A percentile compares a stretch with the other conserved stretches of the same genome.
These are phyloP conservation scores for Petroica traversi DNA, from an alignment of 2,113 vertebrate genomes.

Conservation along the genomic window DNA sequence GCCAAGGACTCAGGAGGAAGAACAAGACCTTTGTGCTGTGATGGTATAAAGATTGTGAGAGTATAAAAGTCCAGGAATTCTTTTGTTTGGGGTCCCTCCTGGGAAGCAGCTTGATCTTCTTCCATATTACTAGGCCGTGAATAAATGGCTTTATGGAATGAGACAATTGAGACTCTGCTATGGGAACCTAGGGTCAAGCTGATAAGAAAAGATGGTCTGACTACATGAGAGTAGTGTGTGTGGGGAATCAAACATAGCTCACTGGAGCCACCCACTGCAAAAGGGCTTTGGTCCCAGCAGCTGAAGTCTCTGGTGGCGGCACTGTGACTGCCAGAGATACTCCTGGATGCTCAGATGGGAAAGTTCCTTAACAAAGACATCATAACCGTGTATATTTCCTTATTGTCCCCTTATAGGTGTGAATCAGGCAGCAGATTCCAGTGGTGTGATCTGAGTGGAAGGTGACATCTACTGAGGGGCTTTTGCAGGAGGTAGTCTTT, in stretches of 20 bases:
- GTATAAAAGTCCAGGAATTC: background rate
- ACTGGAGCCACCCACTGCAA: background rate
- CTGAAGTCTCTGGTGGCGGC: background rate
- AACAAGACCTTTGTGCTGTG: background rate
- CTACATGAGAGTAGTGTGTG: background rate
- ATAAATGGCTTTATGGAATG: background rate
- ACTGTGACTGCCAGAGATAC: background rate
- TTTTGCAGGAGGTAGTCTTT: background rate
- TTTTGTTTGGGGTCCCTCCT: background rate
- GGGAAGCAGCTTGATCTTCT: background rate
- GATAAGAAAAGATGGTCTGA: background rate
- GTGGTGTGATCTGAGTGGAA: background rate
- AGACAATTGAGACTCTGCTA: background rate
- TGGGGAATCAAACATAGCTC: fast-evolving
- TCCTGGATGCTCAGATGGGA: background rate
- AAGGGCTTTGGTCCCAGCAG: background rate
- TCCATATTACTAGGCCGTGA: background rate
- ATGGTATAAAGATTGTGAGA: too few relatives aligned
- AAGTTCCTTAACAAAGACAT: background rate
- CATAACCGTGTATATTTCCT: fast-evolving
- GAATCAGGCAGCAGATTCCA: background rate
- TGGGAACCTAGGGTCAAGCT: fast-evolving
- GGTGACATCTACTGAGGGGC: background rate
- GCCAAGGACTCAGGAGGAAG: background rate
- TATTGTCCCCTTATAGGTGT: background rate